Evolutionary conservation across 53 echinoderm and acorn worm genomes (phyloP).

Genomic region (Astropecten irregularis): DNA sequence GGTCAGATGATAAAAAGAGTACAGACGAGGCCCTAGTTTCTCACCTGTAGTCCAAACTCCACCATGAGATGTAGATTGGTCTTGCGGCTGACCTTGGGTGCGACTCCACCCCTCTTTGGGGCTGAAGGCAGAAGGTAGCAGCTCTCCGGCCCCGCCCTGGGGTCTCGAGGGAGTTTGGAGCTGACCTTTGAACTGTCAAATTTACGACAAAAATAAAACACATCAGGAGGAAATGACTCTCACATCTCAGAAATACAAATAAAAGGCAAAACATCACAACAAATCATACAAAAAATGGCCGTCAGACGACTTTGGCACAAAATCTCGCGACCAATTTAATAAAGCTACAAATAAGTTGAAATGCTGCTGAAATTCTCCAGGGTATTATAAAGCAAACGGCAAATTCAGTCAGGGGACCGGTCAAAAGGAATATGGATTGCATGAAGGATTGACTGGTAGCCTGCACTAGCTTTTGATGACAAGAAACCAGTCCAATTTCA

Average conservation of each 20-base stretch:
- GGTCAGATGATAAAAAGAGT: no score
- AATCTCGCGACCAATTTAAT: background rate
- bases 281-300: no score
- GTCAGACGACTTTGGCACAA: no score
- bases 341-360: no score
- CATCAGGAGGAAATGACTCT: background rate
- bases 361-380: no score
- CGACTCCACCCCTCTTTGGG: conserved; percentile 71
- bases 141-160: conserved; percentile 62
- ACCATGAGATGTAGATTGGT: conserved; percentile 89
- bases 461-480: no score
- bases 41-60: conserved; percentile 95
- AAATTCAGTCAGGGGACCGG: no score
- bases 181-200: conserved; percentile 32
- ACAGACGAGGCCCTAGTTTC: no score
- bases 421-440: no score
- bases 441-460: no score
- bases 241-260: background rate
- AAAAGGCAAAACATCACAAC: background rate
- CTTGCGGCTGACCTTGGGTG: conserved; percentile 70
- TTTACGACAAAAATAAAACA: conserved; percentile 4
- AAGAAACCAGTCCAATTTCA: no score
- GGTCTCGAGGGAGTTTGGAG: conserved; percentile 36
- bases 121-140: conserved; percentile 71
- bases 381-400: no score